Base-by-base conservation (phyloP, 2,113 vertebrate species). In the Petaurus breviceps region DNA sequence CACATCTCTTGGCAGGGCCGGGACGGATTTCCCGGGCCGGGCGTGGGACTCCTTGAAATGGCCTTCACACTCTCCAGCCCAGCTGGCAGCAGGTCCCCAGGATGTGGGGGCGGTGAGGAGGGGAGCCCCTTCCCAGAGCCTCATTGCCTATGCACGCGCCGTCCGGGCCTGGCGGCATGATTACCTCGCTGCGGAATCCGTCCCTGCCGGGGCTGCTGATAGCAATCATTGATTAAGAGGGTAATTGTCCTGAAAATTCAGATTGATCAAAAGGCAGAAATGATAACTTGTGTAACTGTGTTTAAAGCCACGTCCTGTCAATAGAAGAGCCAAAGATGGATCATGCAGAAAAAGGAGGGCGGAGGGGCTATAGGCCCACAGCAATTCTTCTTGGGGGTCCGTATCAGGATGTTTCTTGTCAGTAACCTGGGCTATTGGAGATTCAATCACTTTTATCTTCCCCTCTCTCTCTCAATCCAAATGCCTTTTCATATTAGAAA, bases 401-500 rank as follows among this genome's bases (percentile, higher is more conserved):
- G 0, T 95, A 95, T 98, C 98, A 98, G 98, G 98, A 99, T 99
- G 98, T 98, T 99, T 98, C 98, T 98, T 99, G 98, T 99, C 98
- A 98, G 98, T 98, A 98, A 98, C 94, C 98, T 98, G 98, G 98
- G 98, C 98, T 98, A 98, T 98, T 99, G 98, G 98, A 99, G 98
- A 99, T 99, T 99, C 98, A 99, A 99, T 99, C 98, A 99, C 98
- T 99, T 99, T 98, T 99, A 99, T 99, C 99, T 98, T 98, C 97
- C 98, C 98, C 97, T 98, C 97, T 98, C 98, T 98, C 98, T 98
- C 98, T 98, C 99, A 98, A 98, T 99, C 98, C 99, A 98, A 99
- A 98, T 99, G 98, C 98, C 98, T 99, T 99, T 99, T 99, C 98
- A 98, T 99, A 99, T 99, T 99, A 99, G 98, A 99, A 99, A 99